Evolutionary conservation across 2,888 invertebrate genomes (phyloP), one percentile per base, ranked within the genome.

Genomic region (Lepetodrilus schrolli): DNA sequence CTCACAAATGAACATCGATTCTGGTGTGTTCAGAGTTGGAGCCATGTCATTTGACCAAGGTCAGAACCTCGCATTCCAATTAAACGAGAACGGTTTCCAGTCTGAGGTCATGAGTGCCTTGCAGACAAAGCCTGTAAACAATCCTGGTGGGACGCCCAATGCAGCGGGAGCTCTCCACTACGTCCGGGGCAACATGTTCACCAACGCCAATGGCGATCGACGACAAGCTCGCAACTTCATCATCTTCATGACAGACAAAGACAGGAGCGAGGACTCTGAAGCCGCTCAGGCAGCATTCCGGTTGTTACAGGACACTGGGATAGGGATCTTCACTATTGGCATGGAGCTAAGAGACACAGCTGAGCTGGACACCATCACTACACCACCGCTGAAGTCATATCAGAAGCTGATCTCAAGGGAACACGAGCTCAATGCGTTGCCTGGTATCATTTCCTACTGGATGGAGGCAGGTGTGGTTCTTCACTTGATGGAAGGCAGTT

Each of bases 241-340:
- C 34, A 76, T 88, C 17, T 48, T 86, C 26, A 73, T 88, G 49
- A 87, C 87, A 5, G 87, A 84, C 34, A 78, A 78, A 23, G 82
- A 75, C 34, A 51, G 72, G n/a, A 84, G 83, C 48, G 21, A 58
- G 8, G 74, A 82, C 66, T 78, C 75, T 1, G 79, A 76, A 34
- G 76, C 71, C 2, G 72, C 82, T 2, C 75, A 78, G 34, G 78
- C 80, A 26, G 71, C 71, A 1, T 48, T 50, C 30, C 37, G 49
- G 10, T 21, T 51, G 17, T 47, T 71, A 21, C 38, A 71, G 38
- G 43, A 71, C n/a, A 30, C 71, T 5, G 86, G 85, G 0, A 80
- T 83, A 2, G 79, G 82, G 17, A 77, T 85, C 69, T 87, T 83
- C 73, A 81, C 83, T 21, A 81, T 87, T 47, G 87, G 87, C 1